Base-by-base conservation (phyloP, 1,140 invertebrate species). In the Dinothrombium tinctorium region DNA sequence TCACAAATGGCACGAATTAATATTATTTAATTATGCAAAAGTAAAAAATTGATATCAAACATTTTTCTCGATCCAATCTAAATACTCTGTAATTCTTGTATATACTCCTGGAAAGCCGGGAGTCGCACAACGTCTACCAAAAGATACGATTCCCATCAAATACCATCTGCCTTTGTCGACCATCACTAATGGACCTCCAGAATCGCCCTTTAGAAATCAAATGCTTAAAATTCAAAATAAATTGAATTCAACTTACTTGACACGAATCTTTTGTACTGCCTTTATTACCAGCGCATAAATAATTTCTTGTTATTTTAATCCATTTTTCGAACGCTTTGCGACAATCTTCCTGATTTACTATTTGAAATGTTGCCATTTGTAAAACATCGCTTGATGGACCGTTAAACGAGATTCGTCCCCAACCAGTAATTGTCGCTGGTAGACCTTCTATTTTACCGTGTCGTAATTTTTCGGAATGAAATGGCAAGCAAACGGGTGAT, bases 401-500 rank as follows among this genome's bases (percentile, higher is more conserved):
- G 14, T 35, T 14, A 19, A 17, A 36, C 6, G 28, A 24, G 14
- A 20, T 17, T 41, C n/a, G 50, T 20, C 51, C 49, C 48, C 52
- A 52, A 8, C 52, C 52, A 9, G 46, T 53, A 2, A 51, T 47
- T 20, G 41, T 48, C 14, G 41, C 53, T 26, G 29, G 39, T 20
- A 42, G 23, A 25, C 49, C 49, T 9, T 41, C 41, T n/a, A 50
- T 47, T 33, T 50, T 41, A 11, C n/a, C n/a, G 4, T 28, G 24
- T 17, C 21, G 15, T 11, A 45, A 28, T 5, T 31, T 12, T 43
- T 52, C 42, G 12, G 45, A 44, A 8, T 44, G 35, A 2, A 69
- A 60, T 6, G 83, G 83, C 67, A 90, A 72, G 56, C 83, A 90
- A 53, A 89, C 84, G 2, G 83, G 82, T 9, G 86, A 77, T 44